phyloP scores from a whole-genome alignment of 2,888 invertebrate genomes.

The Diarsia brunnea region DNA sequence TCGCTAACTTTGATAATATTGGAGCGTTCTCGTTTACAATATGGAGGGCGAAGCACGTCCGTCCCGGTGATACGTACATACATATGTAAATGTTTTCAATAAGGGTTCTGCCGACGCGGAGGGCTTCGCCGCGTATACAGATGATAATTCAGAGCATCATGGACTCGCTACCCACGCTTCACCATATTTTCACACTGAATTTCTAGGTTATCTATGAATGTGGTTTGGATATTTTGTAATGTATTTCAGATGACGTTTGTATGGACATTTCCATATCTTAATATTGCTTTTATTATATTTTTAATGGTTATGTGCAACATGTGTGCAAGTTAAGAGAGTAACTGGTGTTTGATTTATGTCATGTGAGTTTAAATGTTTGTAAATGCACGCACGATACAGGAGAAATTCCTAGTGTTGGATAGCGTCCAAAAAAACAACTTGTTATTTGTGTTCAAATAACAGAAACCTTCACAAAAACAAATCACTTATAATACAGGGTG shows the following conservation, averaged over 20 bases:
- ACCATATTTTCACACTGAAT: slow-evolving; percentile 50
- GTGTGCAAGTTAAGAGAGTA: not conserved
- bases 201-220: slow-evolving; percentile 53
- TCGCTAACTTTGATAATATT: slow-evolving; percentile 79
- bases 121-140: slow-evolving; percentile 71
- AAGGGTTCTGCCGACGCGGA: slow-evolving; percentile 72
- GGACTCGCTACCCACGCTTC: slow-evolving; percentile 53
- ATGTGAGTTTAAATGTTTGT: too few relatives aligned
- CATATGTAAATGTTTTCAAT: slow-evolving; percentile 89
- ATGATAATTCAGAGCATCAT: slow-evolving; percentile 73
- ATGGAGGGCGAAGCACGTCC: slow-evolving; percentile 73
- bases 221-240: slow-evolving; percentile 29
- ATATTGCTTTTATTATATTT: not conserved
- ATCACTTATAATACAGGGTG: too few relatives aligned
- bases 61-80: slow-evolving; percentile 77
- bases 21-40: slow-evolving; percentile 75
- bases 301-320: not conserved
- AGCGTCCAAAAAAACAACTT: too few relatives aligned
- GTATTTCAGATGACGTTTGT: slow-evolving; percentile 14
- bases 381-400: too few relatives aligned
- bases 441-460: not conserved
- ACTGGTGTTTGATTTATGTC: too few relatives aligned
- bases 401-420: too few relatives aligned
- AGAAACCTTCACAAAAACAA: not conserved
- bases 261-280: not conserved